phyloP scores from a whole-genome alignment of 2,113 vertebrate genomes.

The Sebastes schlegelii region DNA sequence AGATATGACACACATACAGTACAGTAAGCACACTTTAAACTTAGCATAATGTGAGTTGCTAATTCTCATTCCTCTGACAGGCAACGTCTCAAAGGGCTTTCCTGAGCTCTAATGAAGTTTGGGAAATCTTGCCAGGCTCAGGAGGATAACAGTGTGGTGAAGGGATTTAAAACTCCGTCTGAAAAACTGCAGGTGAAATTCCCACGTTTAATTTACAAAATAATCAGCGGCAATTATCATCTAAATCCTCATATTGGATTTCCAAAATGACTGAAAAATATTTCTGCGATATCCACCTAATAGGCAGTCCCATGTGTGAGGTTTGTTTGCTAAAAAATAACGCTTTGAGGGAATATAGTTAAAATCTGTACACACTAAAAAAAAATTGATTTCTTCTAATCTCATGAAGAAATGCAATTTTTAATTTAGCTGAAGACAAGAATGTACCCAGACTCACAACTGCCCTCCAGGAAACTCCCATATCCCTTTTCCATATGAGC shows the following conservation, averaged over 20 bases:
- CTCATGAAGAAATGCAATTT: slow-evolving; percentile 12
- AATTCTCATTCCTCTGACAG: slow-evolving; percentile 11
- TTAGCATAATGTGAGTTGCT: slow-evolving; percentile 3
- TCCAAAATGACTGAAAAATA: neutral
- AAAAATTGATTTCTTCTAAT: neutral
- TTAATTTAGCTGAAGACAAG: slow-evolving; percentile 22
- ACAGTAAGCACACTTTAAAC: neutral
- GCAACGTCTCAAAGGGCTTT: slow-evolving; percentile 13
- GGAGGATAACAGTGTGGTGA: neutral
- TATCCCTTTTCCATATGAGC: slow-evolving; percentile 19
- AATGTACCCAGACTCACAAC: neutral
- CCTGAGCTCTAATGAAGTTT: neutral
- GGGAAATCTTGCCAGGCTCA: neutral
- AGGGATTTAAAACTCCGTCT: neutral
- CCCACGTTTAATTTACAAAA: neutral
- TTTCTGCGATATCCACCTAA: neutral
- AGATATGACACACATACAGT: neutral
- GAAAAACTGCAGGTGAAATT: neutral
- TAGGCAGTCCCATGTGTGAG: neutral
- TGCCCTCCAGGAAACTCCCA: slow-evolving; percentile 13
- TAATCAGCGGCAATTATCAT: neutral
- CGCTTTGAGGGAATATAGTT: neutral
- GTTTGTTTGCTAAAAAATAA: too few relatives aligned
- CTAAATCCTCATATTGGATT: neutral
- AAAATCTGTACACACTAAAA: neutral